These are phyloP conservation scores for Diadumene lineata DNA, from an alignment of 92 coral and sea anemone genomes.

Conservation along the genomic window DNA sequence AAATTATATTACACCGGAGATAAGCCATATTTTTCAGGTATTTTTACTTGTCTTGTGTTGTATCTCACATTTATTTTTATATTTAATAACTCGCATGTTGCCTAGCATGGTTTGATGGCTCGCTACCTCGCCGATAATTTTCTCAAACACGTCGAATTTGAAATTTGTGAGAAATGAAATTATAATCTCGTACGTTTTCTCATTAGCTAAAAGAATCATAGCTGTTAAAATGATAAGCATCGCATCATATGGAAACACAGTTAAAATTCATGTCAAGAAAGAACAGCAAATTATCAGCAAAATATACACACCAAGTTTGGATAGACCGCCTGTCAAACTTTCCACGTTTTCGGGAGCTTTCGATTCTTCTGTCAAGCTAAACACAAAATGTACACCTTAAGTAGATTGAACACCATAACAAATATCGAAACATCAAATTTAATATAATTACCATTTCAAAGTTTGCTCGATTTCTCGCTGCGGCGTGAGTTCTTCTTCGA, in stretches of 20 bases:
- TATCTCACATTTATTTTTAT: no score
- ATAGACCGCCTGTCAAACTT: conserved; percentile 52
- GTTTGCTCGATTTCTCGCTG: not conserved
- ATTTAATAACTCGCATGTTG: no score
- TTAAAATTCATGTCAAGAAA: not conserved
- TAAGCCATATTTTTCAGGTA: no score
- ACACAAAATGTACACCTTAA: not conserved
- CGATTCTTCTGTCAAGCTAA: not conserved
- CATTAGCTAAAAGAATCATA: no score
- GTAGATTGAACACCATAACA: not conserved
- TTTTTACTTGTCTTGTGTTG: no score
- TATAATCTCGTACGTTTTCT: no score
- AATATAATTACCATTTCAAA: not conserved
- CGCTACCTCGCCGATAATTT: no score
- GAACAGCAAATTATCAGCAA: not conserved
- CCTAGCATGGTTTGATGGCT: no score
- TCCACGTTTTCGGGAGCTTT: conserved; percentile 52
- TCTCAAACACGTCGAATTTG: no score
- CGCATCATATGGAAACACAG: not conserved
- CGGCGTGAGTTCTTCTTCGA: conserved; percentile 1
- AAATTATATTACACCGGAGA: no score
- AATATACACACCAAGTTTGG: conserved; percentile 68
- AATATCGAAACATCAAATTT: not conserved
- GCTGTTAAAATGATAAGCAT: not conserved
- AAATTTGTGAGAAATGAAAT: no score